Percentiles rank a stretch among this genome's conserved stretches.
Evolutionary conservation across 2,113 vertebrate genomes (phyloP).

Genomic region (Jacana jacana): DNA sequence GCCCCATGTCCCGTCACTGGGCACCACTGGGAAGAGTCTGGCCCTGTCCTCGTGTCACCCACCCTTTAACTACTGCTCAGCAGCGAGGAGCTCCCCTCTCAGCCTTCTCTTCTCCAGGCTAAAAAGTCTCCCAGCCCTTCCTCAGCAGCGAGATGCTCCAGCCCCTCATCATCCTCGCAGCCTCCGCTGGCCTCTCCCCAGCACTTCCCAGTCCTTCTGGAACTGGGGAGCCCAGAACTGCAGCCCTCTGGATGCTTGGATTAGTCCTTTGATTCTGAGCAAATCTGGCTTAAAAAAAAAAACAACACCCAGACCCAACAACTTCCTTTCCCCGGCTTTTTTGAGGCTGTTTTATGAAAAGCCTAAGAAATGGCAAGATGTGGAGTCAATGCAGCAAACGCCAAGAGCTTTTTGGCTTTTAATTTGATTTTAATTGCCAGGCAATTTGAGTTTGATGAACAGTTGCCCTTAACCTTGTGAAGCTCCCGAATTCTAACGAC

Average conservation of each 20-base stretch:
- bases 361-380: no score
- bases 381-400: not conserved
- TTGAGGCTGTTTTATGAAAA: no score
- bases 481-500: not conserved
- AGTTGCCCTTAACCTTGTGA: not conserved
- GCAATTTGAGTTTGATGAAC: not conserved
- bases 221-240: not conserved
- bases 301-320: no score
- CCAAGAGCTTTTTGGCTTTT: not conserved
- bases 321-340: no score
- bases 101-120: not conserved
- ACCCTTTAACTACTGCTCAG: not conserved
- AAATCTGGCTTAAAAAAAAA: not conserved
- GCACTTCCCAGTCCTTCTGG: not conserved
- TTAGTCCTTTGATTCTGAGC: not conserved
- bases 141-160: not conserved
- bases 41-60: no score
- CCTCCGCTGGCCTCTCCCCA: not conserved
- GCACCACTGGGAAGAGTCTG: no score
- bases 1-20: no score
- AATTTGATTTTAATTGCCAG: not conserved
- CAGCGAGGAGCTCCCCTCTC: not conserved
- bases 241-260: no score
- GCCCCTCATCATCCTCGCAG: not conserved
- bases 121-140: no score